Base-by-base conservation (phyloP, 2,113 vertebrate genomes). In the Heliornis fulica region DNA sequence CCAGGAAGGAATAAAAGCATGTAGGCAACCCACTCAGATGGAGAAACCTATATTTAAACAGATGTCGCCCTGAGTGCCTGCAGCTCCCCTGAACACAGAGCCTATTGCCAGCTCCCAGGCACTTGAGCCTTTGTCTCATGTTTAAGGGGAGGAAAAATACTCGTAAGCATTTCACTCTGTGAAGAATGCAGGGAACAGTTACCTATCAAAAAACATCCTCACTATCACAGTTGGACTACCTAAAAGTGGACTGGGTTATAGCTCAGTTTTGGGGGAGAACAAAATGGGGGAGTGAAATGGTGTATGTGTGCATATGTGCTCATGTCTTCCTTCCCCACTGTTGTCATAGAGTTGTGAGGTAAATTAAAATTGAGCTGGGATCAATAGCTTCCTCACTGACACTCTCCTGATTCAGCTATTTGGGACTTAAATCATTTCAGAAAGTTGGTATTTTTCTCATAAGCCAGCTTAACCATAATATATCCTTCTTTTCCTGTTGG, bases 1-100 rank as follows among this genome's bases (percentile, higher is more conserved):
- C 56, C 9, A 7, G 14, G 40, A 74, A 50, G 20, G 4, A 32
- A 68, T 18, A 81, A 22, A 82, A 61, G n/a, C 16, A 38, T 0
- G 5, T 20, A 53, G 17, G 29, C 18, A 83, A 74, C 4, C 8
- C 11, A 36, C 63, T 87, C 41, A 75, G 26, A 17, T 68, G 34
- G 29, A 87, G 46, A 89, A 91, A 63, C 3, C 15, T 63, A 8
- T 32, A 41, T 77, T 83, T 80, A 75, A 76, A 87, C 40, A 11
- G 60, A 80, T 59, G 3, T 9, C 3, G 45, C 4, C 31, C 28
- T 28, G 3, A 68, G 46, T 75, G 75, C 66, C 57, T 0, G 0
- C 48, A 90, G 46, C 89, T 87, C 48, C 69, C 38, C 68, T 74
- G 79, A 59, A 79, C 90, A 92, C 31, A 83, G n/a, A 34, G 32